phyloP scores from a whole-genome alignment of 2,888 invertebrate species.

The Andrena fulva region DNA sequence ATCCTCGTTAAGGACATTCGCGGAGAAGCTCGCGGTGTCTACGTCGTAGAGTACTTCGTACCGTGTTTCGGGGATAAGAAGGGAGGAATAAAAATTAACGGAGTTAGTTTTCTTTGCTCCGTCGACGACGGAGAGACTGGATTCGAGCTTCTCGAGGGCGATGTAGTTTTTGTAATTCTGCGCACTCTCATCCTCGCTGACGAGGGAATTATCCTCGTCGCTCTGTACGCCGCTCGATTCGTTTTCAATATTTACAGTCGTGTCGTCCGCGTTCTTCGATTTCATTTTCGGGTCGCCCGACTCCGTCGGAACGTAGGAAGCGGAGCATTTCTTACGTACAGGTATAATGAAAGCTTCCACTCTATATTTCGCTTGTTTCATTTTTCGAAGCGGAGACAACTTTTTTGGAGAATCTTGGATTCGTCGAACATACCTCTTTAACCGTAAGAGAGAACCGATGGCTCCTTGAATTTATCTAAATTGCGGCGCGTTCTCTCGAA shows the following conservation, averaged over 20 bases:
- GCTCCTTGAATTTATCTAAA: background rate
- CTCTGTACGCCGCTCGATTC: background rate
- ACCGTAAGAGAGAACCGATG: background rate
- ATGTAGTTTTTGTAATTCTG: slow-evolving; percentile 55
- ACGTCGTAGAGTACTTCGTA: background rate
- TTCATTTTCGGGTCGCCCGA: slow-evolving; percentile 72
- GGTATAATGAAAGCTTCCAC: slow-evolving; percentile 80
- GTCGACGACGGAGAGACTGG: background rate
- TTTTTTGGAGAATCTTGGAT: background rate
- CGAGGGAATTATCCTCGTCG: background rate
- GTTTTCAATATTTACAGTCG: background rate
- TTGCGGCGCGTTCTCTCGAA: background rate
- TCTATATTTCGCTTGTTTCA: slow-evolving; percentile 70
- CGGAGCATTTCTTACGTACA: slow-evolving; percentile 37
- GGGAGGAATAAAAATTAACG: slow-evolving; percentile 1
- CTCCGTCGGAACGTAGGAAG: slow-evolving; percentile 54
- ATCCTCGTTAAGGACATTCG: slow-evolving; percentile 70
- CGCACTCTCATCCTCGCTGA: slow-evolving; percentile 10
- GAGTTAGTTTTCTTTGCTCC: background rate
- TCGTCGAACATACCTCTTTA: background rate
- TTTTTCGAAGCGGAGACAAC: slow-evolving; percentile 18
- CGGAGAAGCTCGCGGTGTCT: slow-evolving; percentile 60
- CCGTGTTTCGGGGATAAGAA: slow-evolving; percentile 9
- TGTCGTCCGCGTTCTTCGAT: background rate
- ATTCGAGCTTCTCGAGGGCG: background rate